Evolutionary conservation across 1,140 invertebrate species (phyloP), one percentile per base, ranked within the genome.

Genomic region (Hermatobates lingyangjiaoensis): DNA sequence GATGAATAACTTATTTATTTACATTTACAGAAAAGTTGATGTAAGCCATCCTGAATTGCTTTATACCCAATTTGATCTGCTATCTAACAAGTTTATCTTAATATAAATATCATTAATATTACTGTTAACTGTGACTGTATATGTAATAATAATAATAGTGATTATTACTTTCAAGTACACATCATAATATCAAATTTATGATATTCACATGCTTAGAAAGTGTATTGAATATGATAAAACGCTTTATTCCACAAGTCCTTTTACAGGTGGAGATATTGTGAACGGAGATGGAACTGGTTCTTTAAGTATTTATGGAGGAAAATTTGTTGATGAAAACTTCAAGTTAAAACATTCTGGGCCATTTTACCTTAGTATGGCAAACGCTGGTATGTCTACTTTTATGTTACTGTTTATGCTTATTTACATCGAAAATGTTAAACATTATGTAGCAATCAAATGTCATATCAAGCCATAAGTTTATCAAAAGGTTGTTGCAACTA

Each of bases 301-400:
- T 0, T 72, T 78, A 2, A 87, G 83, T 61, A 95, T 98, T 58
- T 98, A 88, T 65, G 94, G 93, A 1, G 79, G 85, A 51, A 76
- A 76, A 57, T 98, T 98, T 65, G 73, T 81, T 28, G 94, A 98
- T 69, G 95, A 99, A 68, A 92, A 91, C 64, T 87, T 97, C 63
- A 79, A 80, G 47, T 73, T 94, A 12, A 83, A 87, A 61, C 92
- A 96, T 61, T 80, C 77, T 54, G 77, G 78, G 12, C 74, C 91
- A 12, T 93, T 94, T 27, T 87, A 90, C 68, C 66, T 98, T 7
- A 89, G 87, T 38, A 98, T 98, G 94, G 93, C 93, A 0, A 98
- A 98, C 70, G 79, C 80, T 66, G 87, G 83, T 66, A 74, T n/a
- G 10, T 10, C 7, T n/a, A n/a, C n/a, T n/a, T n/a, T n/a, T n/a